Conservation (phyloP, 2,888 invertebrate species). For the Pecten maximus region DNA sequence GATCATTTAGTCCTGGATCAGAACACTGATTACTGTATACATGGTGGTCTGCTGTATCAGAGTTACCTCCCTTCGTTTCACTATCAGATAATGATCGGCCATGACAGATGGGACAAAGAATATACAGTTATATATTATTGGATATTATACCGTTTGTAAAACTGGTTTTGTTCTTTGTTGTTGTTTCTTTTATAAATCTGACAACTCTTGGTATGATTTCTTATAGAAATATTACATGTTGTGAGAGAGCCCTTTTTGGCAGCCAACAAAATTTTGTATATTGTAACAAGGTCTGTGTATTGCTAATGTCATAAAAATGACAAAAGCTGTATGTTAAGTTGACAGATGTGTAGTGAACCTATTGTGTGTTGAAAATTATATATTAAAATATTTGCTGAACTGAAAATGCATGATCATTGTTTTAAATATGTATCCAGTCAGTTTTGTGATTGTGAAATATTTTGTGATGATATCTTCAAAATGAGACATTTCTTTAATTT, state of each 20-base stretch:
- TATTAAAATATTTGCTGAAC: background rate
- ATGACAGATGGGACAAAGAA: too few relatives aligned
- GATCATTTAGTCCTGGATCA: too few relatives aligned
- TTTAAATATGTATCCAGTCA: background rate
- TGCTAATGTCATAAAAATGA: background rate
- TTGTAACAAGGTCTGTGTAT: background rate
- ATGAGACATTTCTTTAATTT: background rate
- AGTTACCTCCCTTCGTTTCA: too few relatives aligned
- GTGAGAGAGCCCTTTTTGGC: conserved; percentile 35
- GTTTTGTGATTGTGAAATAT: background rate
- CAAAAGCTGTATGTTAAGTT: background rate
- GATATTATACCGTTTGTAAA: background rate
- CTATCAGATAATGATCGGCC: too few relatives aligned
- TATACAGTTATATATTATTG: background rate
- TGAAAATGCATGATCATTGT: background rate
- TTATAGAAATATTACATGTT: conserved; percentile 15
- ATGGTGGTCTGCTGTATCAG: too few relatives aligned
- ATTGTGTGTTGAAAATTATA: background rate
- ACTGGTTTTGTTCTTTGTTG: background rate
- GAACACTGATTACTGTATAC: too few relatives aligned
- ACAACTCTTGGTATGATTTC: background rate
- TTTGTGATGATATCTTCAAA: background rate
- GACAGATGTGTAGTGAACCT: background rate
- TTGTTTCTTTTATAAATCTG: background rate
- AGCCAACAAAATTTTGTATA: conserved; percentile 29